Percentiles rank a stretch among this genome's conserved stretches.
These are phyloP conservation scores for Falco concolor DNA, from an alignment of 2,797 vertebrate species.

Conservation along the genomic window DNA sequence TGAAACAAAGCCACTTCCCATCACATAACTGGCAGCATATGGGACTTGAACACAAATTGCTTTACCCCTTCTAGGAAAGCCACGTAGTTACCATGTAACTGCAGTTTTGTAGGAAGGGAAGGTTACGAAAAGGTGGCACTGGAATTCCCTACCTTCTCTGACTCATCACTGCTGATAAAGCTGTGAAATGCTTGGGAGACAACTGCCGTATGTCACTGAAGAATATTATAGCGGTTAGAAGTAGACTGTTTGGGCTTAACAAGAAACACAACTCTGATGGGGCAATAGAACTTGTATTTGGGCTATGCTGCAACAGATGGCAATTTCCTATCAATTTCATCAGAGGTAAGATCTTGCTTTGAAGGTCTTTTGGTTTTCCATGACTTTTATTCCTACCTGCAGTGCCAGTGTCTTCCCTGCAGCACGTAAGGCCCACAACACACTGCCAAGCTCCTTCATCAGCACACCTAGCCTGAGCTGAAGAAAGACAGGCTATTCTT, in stretches of 20 bases:
- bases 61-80: not conserved
- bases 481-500: not conserved
- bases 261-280: not conserved
- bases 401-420: not conserved
- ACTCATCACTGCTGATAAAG: not conserved
- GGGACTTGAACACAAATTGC: not conserved
- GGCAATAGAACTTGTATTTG: not conserved
- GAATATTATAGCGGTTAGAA: not conserved
- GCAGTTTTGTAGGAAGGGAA: not conserved
- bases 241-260: not conserved
- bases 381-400: not conserved
- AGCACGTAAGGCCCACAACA: not conserved
- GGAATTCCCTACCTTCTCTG: not conserved
- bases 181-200: not conserved
- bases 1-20: not conserved
- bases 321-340: not conserved
- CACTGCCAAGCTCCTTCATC: not conserved
- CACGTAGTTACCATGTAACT: not conserved
- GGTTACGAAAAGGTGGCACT: not conserved
- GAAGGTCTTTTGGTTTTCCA: not conserved
- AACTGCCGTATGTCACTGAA: not conserved
- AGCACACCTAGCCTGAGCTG: not conserved
- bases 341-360: not conserved
- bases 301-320: not conserved
- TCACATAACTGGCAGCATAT: not conserved